These are phyloP conservation scores for Cryptoprocta ferox DNA, from an alignment of 2,797 vertebrate genomes.

Conservation along the genomic window DNA sequence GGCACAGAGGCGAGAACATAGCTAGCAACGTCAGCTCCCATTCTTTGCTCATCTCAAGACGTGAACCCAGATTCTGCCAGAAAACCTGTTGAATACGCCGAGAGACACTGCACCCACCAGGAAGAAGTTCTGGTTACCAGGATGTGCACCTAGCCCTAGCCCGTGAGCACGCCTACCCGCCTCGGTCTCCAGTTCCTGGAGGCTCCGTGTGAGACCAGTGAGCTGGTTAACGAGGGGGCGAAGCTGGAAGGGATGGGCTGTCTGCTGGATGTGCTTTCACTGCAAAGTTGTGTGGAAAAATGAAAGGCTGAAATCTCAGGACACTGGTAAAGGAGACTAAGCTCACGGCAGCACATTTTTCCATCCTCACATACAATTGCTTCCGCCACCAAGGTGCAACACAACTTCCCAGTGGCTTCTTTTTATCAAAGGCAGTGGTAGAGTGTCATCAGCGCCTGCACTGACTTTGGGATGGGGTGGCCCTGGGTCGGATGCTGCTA, in stretches of 20 bases:
- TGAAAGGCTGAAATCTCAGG: neutral
- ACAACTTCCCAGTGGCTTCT: neutral
- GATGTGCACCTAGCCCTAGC: neutral
- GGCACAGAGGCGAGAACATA: neutral
- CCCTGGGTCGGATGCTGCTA: neutral
- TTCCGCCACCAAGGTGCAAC: neutral
- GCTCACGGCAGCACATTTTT: neutral
- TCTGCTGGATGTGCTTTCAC: neutral
- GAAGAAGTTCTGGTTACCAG: neutral
- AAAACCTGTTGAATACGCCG: neutral
- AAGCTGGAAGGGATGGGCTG: neutral
- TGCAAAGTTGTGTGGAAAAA: neutral
- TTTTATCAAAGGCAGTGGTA: neutral
- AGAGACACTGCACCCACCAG: neutral
- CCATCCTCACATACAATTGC: neutral
- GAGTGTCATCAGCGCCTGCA: neutral
- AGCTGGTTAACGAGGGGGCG: neutral
- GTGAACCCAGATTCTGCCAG: neutral
- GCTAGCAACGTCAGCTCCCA: neutral
- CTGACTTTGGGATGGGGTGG: neutral
- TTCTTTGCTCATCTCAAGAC: neutral
- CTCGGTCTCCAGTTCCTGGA: neutral
- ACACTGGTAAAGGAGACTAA: neutral
- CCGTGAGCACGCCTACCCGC: fast-evolving
- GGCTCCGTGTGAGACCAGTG: neutral